Base-by-base conservation (phyloP, 2,113 vertebrate species). In the Elanus axillaris region DNA sequence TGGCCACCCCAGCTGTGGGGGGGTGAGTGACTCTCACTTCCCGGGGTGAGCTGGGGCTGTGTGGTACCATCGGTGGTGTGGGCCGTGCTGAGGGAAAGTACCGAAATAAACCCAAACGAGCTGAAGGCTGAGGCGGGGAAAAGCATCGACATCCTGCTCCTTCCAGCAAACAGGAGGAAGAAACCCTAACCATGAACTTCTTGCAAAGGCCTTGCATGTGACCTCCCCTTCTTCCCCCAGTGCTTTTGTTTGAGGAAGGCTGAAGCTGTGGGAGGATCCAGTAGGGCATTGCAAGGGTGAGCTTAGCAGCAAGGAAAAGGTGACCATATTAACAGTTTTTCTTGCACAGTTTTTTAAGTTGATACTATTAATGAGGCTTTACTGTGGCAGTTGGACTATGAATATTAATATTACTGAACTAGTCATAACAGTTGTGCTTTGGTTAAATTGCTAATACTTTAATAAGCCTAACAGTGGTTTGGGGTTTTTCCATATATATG, bases 61-160 rank as follows among this genome's bases (percentile, higher is more conserved):
- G 3, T 3, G 1, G 13, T 8, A 13, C 13, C 20, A 5, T 6
- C 9, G 11, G 11, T 14, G 7, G 1, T 6, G 48, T 10, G 14
- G 22, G 15, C 29, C 2, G 0, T 32, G 68, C 12, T 52, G 53
- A 43, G 18, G 3, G 7, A 32, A 73, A 40, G 17, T 11, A 25
- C 21, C 53, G 31, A 43, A 48, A 25, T 34, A 34, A 66, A 55
- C 16, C 10, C 43, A 91, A 47, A 36, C 11, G n/a, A 79, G 15
- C 16, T 25, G 21, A 64, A 40, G 47, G 38, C 9, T 62, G 9
- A 43, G 36, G 12, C 48, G 9, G 26, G 80, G 52, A 16, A 73
- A 86, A 56, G 38, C 34, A 25, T 6, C 3, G 6, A 32, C 17
- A 36, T 58, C 6, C 7, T 68, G n/a, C 31, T 55, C 15, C 34